These are phyloP conservation scores for Acanthosepion esculentum DNA, from an alignment of 2,888 invertebrate species.

Conservation along the genomic window DNA sequence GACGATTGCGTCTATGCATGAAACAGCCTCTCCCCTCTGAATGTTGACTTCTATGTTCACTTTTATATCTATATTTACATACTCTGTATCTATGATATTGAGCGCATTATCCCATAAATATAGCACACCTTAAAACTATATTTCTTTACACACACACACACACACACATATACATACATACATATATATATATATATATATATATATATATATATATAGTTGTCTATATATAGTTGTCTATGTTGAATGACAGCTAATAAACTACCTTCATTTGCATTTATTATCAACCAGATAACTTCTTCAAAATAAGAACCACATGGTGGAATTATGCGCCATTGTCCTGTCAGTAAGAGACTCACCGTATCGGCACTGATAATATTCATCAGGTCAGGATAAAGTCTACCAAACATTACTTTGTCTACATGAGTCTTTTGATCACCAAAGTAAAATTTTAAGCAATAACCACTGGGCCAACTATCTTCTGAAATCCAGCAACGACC, in stretches of 20 bases:
- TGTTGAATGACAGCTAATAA: constrained; percentile 88
- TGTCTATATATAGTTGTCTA: constrained; percentile 72
- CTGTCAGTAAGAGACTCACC: constrained; percentile 79
- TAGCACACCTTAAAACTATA: no score
- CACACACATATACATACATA: no score
- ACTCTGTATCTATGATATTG: no score
- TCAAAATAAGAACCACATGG: constrained; percentile 55
- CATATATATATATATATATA: constrained; percentile 72
- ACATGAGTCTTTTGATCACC: constrained; percentile 80
- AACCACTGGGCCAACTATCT: constrained; percentile 87
- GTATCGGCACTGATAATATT: constrained; percentile 86
- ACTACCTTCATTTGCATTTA: constrained; percentile 87
- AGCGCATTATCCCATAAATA: no score
- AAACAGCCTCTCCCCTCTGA: no score
- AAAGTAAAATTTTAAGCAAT: constrained; percentile 85
- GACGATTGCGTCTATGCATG: no score
- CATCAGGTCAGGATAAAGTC: constrained; percentile 85
- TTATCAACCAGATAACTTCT: constrained; percentile 88
- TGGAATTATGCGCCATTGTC: no score
- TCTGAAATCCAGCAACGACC: constrained; percentile 92
- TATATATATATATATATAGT: neutral
- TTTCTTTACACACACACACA: no score
- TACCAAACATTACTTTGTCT: constrained; percentile 80
- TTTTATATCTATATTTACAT: no score
- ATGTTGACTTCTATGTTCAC: no score